Evolutionary conservation across 2,113 vertebrate genomes (phyloP).

Genomic region (Notiomystis cincta): DNA sequence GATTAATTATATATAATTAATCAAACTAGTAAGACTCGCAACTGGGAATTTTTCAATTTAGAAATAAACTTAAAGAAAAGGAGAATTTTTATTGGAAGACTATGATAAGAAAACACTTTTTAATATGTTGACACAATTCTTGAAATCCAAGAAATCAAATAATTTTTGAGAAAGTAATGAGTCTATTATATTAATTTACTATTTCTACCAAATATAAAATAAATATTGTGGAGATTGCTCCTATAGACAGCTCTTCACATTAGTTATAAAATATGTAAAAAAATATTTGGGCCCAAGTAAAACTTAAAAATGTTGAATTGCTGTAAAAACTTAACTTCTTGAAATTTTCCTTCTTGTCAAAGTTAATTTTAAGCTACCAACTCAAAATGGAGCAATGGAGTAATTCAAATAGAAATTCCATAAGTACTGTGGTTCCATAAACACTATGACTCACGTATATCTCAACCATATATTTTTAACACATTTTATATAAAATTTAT

Average conservation of each 20-base stretch:
- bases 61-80: neutral
- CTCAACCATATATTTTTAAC: neutral
- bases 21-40: neutral
- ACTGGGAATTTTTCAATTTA: neutral
- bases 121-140: neutral
- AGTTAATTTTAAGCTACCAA: neutral
- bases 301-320: neutral
- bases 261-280: neutral
- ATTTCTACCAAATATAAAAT: neutral
- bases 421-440: neutral
- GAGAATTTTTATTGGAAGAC: neutral
- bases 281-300: neutral
- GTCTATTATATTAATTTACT: neutral
- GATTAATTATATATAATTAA: neutral
- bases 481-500: neutral
- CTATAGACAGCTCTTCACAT: accelerated
- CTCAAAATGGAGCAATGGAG: neutral
- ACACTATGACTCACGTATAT: neutral
- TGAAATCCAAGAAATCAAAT: neutral
- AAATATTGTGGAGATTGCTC: accelerated
- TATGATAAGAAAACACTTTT: neutral
- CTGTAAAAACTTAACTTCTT: neutral
- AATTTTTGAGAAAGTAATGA: neutral
- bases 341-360: neutral
- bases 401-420: neutral